Percentiles rank a stretch among this genome's conserved stretches.
These are phyloP conservation scores for Ypsolopha scabrella DNA, from an alignment of 2,888 invertebrate species.

Conservation along the genomic window DNA sequence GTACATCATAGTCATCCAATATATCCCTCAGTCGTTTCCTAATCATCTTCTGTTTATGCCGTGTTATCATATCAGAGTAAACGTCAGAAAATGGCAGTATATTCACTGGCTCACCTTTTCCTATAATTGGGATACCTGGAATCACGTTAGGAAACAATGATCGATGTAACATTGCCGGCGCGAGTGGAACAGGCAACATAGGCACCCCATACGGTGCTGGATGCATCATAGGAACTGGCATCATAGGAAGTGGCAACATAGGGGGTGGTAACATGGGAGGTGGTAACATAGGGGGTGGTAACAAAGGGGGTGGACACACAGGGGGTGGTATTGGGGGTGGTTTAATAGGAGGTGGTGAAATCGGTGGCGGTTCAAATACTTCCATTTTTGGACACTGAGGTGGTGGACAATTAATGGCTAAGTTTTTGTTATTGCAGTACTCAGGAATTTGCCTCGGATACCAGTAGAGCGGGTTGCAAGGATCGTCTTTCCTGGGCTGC, in stretches of 20 bases:
- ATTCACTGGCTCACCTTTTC: conserved; percentile 39
- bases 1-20: conserved; percentile 20
- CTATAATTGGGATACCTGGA: conserved; percentile 42
- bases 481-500: conserved; percentile 20
- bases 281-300: conserved; percentile 3
- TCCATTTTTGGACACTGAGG: conserved; percentile 4
- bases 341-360: conserved; percentile 1
- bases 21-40: conserved; percentile 29
- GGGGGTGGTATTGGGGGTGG: conserved; percentile 11
- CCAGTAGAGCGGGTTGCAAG: conserved; percentile 53
- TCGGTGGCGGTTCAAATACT: not conserved
- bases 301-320: no score
- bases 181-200: not conserved
- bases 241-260: conserved; percentile 4
- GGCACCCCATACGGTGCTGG: not conserved
- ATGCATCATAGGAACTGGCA: conserved; percentile 3
- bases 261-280: conserved; percentile 6
- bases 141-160: conserved; percentile 17
- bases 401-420: not conserved
- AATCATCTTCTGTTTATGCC: conserved; percentile 36
- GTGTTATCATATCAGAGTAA: conserved; percentile 32
- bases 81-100: conserved; percentile 52
- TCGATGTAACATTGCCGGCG: no score
- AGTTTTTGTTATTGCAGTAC: conserved; percentile 16
- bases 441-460: conserved; percentile 29